A percentile compares a stretch with the other conserved stretches of the same genome.
Evolutionary conservation across 2,113 vertebrate species (phyloP).

Genomic region (Hippopotamus amphibius): DNA sequence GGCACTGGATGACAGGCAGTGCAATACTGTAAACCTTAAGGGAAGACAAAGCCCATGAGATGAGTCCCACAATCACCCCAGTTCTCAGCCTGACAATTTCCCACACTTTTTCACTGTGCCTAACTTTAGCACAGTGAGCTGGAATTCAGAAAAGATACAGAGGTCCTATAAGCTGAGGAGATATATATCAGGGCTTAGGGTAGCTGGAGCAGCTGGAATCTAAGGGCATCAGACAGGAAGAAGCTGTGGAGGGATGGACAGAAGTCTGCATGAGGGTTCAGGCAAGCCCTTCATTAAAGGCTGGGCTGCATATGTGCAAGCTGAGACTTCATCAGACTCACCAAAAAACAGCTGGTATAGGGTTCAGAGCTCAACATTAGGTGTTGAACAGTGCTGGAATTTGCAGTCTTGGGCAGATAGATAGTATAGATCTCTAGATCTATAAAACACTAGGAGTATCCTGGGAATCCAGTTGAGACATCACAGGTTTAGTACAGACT

Average conservation of each 20-base stretch:
- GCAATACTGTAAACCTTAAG: neutral
- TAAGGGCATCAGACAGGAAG: neutral
- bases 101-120: neutral
- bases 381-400: neutral
- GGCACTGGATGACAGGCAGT: neutral
- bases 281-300: neutral
- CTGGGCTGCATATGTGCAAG: neutral
- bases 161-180: neutral
- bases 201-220: neutral
- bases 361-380: neutral
- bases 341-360: neutral
- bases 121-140: neutral
- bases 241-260: neutral
- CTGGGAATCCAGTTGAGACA: neutral
- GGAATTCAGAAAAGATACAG: neutral
- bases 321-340: neutral
- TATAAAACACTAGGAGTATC: neutral
- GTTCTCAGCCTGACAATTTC: neutral
- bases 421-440: neutral
- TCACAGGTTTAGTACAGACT: neutral
- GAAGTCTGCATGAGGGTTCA: neutral
- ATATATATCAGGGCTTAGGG: neutral
- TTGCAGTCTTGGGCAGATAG: neutral
- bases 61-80: neutral
- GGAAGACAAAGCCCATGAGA: neutral